Evolutionary conservation across 2,113 vertebrate genomes (phyloP), one percentile per base, ranked within the genome.

Genomic region (Taurulus bubalis): DNA sequence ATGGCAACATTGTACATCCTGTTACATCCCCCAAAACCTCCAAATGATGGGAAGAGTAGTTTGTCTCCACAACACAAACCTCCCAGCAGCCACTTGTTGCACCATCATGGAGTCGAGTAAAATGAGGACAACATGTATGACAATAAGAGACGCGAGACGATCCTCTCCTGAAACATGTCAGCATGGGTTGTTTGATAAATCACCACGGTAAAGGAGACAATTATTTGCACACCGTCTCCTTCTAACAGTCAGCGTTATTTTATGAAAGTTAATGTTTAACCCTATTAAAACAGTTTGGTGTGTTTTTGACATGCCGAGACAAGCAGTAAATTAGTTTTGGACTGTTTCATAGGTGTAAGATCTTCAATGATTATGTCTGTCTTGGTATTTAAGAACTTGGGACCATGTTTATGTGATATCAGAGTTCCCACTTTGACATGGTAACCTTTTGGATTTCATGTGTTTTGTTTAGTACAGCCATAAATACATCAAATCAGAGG

Each of bases 401-500:
- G 22, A 20, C 26, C 47, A 28, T 2, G 18, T 51, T 56, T 20
- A n/a, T n/a, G n/a, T n/a, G 14, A 26, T 58, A 20, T 38, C n/a
- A 26, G 9, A 16, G 4, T 22, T 64, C 8, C 40, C 7, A 12
- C 24, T 30, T 67, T 55, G 59, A 55, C 6, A 16, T 14, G 11
- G 26, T 26, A 66, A 28, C 63, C 36, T 58, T 63, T 69, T 66
- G 55, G 16, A 76, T 66, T 71, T 16, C n/a, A 0, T 55, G 9
- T 24, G 26, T 45, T 49, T 51, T 47, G 12, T 65, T 45, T 26
- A 24, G 20, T 4, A 24, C 42, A 47, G 63, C 22, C 62, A 67
- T 71, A 40, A 3, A 69, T 64, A 59, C 69, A 72, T 78, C 10
- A 51, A 36, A 69, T 20, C 22, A 71, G 24, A 28, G 18, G 18